Evolutionary conservation across 92 coral and sea anemone species (phyloP).

Genomic region (Pocillopora grandis): DNA sequence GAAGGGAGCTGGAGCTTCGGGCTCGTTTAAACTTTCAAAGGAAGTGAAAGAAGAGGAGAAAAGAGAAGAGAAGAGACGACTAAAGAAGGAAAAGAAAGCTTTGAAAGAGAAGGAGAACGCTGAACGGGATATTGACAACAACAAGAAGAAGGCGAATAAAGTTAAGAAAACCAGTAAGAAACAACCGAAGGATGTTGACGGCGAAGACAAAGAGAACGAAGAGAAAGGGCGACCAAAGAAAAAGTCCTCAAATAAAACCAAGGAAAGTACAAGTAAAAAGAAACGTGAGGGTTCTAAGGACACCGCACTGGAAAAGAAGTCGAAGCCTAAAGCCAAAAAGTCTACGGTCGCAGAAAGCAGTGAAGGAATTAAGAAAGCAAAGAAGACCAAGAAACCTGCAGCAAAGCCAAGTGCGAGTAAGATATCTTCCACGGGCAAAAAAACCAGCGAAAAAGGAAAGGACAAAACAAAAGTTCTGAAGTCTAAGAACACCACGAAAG

Average conservation of each 20-base stretch:
- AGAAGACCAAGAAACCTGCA: constrained; percentile 24
- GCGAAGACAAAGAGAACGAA: constrained; percentile 16
- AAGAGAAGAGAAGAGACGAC: constrained; percentile 32
- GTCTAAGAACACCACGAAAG: constrained; percentile 69
- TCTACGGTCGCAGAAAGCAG: constrained; percentile 3
- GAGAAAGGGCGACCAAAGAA: constrained; percentile 51
- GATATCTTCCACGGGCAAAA: constrained; percentile 42
- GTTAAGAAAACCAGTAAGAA: constrained; percentile 29
- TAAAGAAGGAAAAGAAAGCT: constrained; percentile 34
- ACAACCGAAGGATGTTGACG: constrained; percentile 22
- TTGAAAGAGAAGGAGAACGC: constrained; percentile 48
- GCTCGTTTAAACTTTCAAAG: constrained; percentile 80
- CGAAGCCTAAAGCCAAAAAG: constrained; percentile 6
- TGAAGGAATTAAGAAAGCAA: constrained; percentile 19
- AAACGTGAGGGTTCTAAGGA: not conserved
- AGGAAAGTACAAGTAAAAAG: constrained; percentile 11
- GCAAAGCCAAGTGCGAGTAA: constrained; percentile 25
- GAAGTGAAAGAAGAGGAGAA: constrained; percentile 74
- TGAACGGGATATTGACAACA: constrained; percentile 2
- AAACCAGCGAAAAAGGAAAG: constrained; percentile 45
- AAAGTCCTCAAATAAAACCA: constrained; percentile 15
- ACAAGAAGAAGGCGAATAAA: constrained; percentile 24
- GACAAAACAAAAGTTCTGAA: constrained; percentile 44
- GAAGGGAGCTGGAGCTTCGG: constrained; percentile 85
- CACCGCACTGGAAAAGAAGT: not conserved